Evolutionary conservation across 35 echinoderm and acorn worm genomes (phyloP).

Genomic region (Strongylocentrotus purpuratus): DNA sequence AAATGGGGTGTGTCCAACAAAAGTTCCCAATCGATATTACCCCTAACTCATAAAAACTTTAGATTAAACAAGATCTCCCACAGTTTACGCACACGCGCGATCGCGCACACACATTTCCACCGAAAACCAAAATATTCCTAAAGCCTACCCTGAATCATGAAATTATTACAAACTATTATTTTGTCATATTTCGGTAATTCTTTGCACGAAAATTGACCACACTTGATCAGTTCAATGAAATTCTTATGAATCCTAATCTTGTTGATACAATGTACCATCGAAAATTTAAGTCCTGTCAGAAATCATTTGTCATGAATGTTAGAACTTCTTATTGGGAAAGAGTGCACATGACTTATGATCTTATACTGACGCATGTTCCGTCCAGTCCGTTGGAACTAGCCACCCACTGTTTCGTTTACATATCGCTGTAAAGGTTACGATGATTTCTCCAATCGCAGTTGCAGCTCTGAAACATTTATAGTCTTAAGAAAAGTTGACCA

Average conservation of each 20-base stretch:
- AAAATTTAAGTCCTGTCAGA: background rate
- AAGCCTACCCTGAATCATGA: background rate
- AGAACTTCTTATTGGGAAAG: background rate
- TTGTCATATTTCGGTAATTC: background rate
- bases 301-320: slow-evolving; percentile 7
- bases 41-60: background rate
- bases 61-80: background rate
- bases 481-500: too few relatives aligned
- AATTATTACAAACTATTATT: background rate
- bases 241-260: background rate
- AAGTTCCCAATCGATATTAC: background rate
- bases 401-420: background rate
- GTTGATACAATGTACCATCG: background rate
- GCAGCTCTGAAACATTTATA: background rate
- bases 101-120: too few relatives aligned
- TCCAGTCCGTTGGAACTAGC: background rate
- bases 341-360: background rate
- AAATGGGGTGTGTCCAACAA: too few relatives aligned
- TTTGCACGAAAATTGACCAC: background rate
- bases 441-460: background rate
- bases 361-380: background rate
- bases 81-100: too few relatives aligned
- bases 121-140: background rate
- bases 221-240: background rate
- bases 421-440: background rate